A percentile compares a stretch with the other conserved stretches of the same genome.
Conservation (phyloP, 2,113 vertebrate genomes). For the Loxodonta africana region DNA sequence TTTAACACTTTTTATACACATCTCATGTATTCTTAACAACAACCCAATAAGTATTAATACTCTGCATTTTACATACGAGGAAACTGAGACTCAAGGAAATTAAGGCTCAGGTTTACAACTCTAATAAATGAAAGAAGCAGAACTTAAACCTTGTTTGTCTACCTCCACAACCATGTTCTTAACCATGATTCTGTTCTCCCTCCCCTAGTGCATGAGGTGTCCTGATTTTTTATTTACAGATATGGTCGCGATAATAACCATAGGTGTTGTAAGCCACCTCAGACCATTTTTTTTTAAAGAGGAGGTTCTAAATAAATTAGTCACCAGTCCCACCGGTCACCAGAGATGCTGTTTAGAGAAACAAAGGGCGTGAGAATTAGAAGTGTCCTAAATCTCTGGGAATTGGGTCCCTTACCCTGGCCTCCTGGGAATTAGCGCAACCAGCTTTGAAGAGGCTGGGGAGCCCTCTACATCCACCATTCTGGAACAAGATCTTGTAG, state of each 20-base stretch:
- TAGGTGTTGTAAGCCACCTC: not conserved
- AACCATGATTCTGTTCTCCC: not conserved
- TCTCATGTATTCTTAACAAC: not conserved
- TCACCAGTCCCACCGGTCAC: not conserved
- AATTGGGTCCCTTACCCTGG: not conserved
- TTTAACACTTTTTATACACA: not conserved
- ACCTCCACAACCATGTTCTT: not conserved
- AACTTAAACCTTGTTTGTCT: not conserved
- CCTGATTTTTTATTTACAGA: conserved; percentile 38
- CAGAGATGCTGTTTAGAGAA: not conserved
- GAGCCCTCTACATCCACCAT: not conserved
- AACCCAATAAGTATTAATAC: not conserved
- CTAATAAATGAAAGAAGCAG: not conserved
- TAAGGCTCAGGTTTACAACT: not conserved
- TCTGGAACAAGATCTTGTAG: not conserved
- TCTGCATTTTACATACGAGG: not conserved
- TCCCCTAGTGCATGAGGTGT: not conserved
- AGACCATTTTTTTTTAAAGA: not conserved
- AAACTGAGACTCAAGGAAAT: not conserved
- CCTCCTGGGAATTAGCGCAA: not conserved
- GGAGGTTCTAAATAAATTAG: not conserved
- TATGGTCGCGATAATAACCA: not conserved
- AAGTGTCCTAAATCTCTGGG: not conserved
- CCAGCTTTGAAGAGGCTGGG: not conserved
- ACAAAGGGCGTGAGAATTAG: not conserved